Evolutionary conservation across 2,797 vertebrate species (phyloP), one percentile per base, ranked within the genome.

Genomic region (Lithobates sylvaticus): DNA sequence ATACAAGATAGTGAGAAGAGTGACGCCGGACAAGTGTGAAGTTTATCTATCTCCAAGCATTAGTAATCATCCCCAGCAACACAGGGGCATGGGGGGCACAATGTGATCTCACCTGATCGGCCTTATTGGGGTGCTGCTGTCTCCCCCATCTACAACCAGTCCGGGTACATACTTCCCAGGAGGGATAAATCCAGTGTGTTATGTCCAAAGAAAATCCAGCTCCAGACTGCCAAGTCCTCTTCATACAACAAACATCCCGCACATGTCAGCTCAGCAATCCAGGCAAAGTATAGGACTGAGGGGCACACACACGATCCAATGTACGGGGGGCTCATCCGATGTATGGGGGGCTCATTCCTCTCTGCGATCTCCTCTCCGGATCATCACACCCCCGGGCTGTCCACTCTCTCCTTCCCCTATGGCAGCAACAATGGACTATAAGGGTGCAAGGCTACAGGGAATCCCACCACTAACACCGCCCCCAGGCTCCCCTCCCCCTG

Each of bases 401-500:
- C 78, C 50, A 76, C 54, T 86, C 78, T 85, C 32, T 8, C 50
- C 69, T 65, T 32, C 67, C 10, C 47, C 69, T 34, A 12, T 58
- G 42, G 44, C 83, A 70, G 10, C 67, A 87, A 87, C 86, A 87
- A 87, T 87, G 86, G 85, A 32, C 86, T 87, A 87, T 84, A 84
- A 79, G 81, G 86, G 86, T 78, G 85, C 85, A 83, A 87, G 83
- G 85, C 85, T 87, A 68, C 75, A 87, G 86, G 86, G 81, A 87
- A 87, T 87, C 83, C 87, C 83, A 81, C 88, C 65, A 70, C 76
- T 77, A 88, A 71, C 86, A 75, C 86, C 83, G 87, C 83, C 83
- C 83, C 87, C 72, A 68, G 87, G 72, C 83, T n/a, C 79, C 54
- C 70, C 82, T 54, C 74, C 83, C 78, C 21, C 83, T 76, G 81